A percentile compares a stretch with the other conserved stretches of the same genome.
Evolutionary conservation across 2,113 vertebrate species (phyloP).

Genomic region (Pelmatolapia mariae): DNA sequence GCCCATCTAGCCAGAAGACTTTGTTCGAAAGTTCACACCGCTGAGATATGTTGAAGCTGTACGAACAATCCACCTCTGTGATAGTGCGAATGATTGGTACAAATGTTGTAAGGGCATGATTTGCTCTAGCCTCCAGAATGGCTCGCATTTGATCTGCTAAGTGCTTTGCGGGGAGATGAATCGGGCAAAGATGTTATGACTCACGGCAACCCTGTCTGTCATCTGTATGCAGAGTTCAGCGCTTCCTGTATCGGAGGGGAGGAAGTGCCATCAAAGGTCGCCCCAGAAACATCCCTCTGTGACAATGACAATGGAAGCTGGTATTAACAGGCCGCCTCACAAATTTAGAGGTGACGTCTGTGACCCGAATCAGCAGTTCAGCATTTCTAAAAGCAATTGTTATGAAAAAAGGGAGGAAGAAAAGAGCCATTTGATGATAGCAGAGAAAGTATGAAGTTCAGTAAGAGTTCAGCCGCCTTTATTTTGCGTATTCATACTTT

Average conservation of each 20-base stretch:
- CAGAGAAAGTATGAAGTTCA: slow-evolving; percentile 23
- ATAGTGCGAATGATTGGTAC: slow-evolving; percentile 29
- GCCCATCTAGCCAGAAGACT: slow-evolving; percentile 28
- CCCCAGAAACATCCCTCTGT: slow-evolving; percentile 41
- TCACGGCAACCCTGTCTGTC: slow-evolving; percentile 11
- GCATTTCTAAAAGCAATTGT: neutral
- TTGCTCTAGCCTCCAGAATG: slow-evolving; percentile 15
- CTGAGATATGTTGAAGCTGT: neutral
- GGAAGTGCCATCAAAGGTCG: slow-evolving; percentile 58
- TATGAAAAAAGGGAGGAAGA: neutral
- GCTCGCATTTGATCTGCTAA: slow-evolving; percentile 36
- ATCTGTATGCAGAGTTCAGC: slow-evolving; percentile 64
- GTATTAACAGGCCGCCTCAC: slow-evolving; percentile 48
- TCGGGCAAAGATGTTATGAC: slow-evolving; percentile 27
- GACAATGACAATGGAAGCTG: slow-evolving; percentile 48
- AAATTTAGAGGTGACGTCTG: slow-evolving; percentile 36
- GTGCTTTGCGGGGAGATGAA: slow-evolving; percentile 25
- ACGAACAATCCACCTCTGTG: slow-evolving; percentile 1
- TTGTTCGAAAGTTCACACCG: slow-evolving; percentile 39
- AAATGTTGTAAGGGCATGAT: slow-evolving; percentile 39
- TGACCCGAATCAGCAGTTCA: slow-evolving; percentile 50
- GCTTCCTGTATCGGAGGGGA: slow-evolving; percentile 52
- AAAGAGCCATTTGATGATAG: neutral
- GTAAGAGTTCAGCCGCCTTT: slow-evolving; percentile 10
- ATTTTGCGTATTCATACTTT: neutral